Evolutionary conservation across 2,113 vertebrate species (phyloP).

Genomic region (Collichthys lucidus): DNA sequence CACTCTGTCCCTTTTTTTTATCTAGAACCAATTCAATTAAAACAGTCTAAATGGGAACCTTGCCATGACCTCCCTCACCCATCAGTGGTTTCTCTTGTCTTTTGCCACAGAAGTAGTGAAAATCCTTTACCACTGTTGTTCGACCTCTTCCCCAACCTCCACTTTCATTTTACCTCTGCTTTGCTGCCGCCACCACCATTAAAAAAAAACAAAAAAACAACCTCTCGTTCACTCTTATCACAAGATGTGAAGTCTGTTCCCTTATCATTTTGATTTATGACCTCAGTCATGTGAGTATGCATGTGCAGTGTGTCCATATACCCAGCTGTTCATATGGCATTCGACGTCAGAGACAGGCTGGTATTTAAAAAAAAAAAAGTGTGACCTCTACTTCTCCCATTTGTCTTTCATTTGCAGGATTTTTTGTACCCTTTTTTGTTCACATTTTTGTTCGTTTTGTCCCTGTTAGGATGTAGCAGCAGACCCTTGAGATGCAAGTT

Average conservation of each 20-base stretch:
- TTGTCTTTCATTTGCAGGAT: slow-evolving; percentile 77
- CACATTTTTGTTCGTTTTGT: slow-evolving; percentile 59
- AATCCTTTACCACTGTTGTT: slow-evolving; percentile 74
- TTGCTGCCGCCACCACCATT: slow-evolving; percentile 75
- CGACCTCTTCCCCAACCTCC: slow-evolving; percentile 70
- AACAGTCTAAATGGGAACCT: slow-evolving; percentile 42
- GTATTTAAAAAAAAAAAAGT: slow-evolving; percentile 31
- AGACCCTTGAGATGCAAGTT: slow-evolving; percentile 74
- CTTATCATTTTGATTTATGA: slow-evolving; percentile 67
- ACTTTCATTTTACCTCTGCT: slow-evolving; percentile 80
- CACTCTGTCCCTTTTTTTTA: slow-evolving; percentile 34
- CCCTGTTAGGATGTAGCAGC: slow-evolving; percentile 73
- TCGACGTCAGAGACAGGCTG: slow-evolving; percentile 62
- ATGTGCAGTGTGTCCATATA: slow-evolving; percentile 77
- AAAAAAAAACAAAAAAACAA: slow-evolving; percentile 64
- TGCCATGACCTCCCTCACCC: slow-evolving; percentile 81
- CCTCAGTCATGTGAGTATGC: slow-evolving; percentile 80
- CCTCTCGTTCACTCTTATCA: slow-evolving; percentile 73
- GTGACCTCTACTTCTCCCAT: slow-evolving; percentile 58
- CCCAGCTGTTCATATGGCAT: slow-evolving; percentile 63
- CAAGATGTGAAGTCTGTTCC: slow-evolving; percentile 73
- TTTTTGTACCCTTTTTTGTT: slow-evolving; percentile 68
- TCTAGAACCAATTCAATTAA: slow-evolving; percentile 68
- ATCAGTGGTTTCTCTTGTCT: slow-evolving; percentile 79
- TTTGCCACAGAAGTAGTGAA: slow-evolving; percentile 72